phyloP scores from a whole-genome alignment of 2,888 invertebrate species.

The Lasiommata megera region DNA sequence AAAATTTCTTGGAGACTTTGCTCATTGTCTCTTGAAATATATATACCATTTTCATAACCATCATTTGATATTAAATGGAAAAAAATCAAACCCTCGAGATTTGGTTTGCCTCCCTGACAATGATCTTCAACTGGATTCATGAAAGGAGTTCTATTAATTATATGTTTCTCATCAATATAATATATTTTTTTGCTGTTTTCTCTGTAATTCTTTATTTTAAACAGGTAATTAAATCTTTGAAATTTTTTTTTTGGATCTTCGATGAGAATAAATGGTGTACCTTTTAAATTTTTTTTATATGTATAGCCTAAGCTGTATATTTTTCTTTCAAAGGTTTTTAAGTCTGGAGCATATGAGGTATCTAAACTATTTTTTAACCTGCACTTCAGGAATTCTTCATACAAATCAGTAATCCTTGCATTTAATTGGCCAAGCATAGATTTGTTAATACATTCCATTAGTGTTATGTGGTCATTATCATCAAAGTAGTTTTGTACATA shows the following conservation, averaged over 20 bases:
- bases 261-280: conserved; percentile 37
- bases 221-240: conserved; percentile 48
- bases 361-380: conserved; percentile 22
- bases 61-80: conserved; percentile 43
- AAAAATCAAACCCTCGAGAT: conserved; percentile 34
- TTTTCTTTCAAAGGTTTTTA: conserved; percentile 9
- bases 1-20: conserved; percentile 42
- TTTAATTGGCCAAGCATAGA: conserved; percentile 27
- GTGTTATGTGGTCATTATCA: conserved; percentile 33
- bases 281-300: conserved; percentile 35
- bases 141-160: conserved; percentile 41
- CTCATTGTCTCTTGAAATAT: conserved; percentile 38
- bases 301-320: conserved; percentile 41
- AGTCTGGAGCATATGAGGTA: conserved; percentile 8
- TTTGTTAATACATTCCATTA: conserved; percentile 36
- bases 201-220: conserved; percentile 43
- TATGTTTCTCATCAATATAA: conserved; percentile 48
- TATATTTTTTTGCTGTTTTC: conserved; percentile 37
- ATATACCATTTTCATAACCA: conserved; percentile 44
- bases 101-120: conserved; percentile 14
- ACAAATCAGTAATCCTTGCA: conserved; percentile 31
- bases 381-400: conserved; percentile 20
- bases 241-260: conserved; percentile 52
- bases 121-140: conserved; percentile 35
- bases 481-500: conserved; percentile 25